phyloP scores from a whole-genome alignment of 2,113 vertebrate species.

The Cricetomys ansorgei region DNA sequence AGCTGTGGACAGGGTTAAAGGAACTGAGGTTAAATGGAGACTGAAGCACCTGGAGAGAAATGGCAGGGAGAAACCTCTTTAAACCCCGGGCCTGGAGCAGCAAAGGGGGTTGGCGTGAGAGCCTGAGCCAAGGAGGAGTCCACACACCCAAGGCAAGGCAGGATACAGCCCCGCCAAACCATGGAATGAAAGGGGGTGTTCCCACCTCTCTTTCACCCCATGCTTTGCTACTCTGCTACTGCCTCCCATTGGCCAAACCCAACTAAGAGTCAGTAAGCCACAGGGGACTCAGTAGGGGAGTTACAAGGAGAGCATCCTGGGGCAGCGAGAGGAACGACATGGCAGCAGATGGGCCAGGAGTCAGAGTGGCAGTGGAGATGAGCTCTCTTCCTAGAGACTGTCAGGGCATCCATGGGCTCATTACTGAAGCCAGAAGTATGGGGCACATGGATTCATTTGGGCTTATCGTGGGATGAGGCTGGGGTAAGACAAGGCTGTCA shows the following conservation, averaged over 20 bases:
- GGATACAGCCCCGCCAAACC: background rate
- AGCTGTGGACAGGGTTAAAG: background rate
- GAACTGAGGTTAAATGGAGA: background rate
- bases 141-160: background rate
- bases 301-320: background rate
- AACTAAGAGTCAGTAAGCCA: background rate
- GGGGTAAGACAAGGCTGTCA: background rate
- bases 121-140: background rate
- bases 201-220: too few species aligned
- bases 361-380: background rate
- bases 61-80: background rate
- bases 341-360: background rate
- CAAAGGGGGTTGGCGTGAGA: background rate
- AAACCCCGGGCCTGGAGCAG: background rate
- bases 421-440: background rate
- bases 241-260: background rate
- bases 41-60: background rate
- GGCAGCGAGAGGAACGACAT: background rate
- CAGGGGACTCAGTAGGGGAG: background rate
- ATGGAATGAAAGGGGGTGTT: background rate
- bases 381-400: background rate
- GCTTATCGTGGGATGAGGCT: too few species aligned
- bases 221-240: background rate
- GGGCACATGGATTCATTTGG: background rate
- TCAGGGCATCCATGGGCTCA: background rate